Conservation (phyloP, 2,888 invertebrate genomes). For the Isotomurus palustris region DNA sequence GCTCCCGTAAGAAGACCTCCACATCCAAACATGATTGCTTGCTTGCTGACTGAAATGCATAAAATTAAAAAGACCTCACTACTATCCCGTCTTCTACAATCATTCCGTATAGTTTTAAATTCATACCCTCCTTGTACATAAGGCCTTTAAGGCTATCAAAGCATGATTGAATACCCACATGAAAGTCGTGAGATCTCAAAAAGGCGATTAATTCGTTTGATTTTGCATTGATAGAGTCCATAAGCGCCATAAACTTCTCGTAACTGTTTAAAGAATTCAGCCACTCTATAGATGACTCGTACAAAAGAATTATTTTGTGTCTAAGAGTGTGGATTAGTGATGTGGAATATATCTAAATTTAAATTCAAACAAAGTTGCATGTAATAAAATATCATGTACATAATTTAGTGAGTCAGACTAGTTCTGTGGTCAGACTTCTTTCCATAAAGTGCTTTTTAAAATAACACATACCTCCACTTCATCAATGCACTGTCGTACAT, state of each 20-base stretch:
- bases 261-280: constrained; percentile 28
- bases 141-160: constrained; percentile 17
- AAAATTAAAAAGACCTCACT: neutral
- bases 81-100: neutral
- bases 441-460: too few species aligned
- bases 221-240: constrained; percentile 16
- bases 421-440: too few species aligned
- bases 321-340: constrained; percentile 22
- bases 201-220: constrained; percentile 23
- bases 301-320: constrained; percentile 24
- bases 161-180: constrained; percentile 19
- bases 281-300: constrained; percentile 21
- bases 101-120: neutral
- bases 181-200: constrained; percentile 30
- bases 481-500: constrained; percentile 19
- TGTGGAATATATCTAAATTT: constrained; percentile 24
- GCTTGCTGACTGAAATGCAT: constrained; percentile 21
- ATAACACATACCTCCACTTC: constrained; percentile 27
- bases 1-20: constrained; percentile 51
- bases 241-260: constrained; percentile 20
- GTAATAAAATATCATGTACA: too few species aligned
- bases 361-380: too few species aligned
- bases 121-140: constrained; percentile 34
- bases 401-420: too few species aligned
- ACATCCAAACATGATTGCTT: constrained; percentile 49